Percentiles rank a stretch among this genome's conserved stretches.
These are phyloP conservation scores for Nothobranchius kuhntae DNA, from an alignment of 2,113 vertebrate species.

Conservation along the genomic window DNA sequence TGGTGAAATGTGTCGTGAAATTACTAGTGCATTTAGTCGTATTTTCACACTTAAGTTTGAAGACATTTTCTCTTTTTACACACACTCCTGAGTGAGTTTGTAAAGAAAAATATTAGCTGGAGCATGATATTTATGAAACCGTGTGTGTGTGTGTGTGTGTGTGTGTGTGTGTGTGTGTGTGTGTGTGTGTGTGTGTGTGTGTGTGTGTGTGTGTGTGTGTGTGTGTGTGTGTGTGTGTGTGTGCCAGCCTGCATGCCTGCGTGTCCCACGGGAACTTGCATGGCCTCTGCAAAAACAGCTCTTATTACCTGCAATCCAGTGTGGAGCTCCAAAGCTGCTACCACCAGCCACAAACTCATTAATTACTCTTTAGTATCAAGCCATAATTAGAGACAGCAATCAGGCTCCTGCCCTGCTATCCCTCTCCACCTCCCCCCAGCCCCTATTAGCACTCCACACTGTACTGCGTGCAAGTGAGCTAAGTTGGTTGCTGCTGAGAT, in stretches of 20 bases:
- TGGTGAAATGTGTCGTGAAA: too few relatives aligned
- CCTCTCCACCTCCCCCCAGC: constrained; percentile 17
- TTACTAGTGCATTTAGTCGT: too few relatives aligned
- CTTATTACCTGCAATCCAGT: constrained; percentile 70
- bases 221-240: constrained; percentile 7
- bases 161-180: too few relatives aligned
- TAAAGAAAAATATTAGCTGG: constrained; percentile 3
- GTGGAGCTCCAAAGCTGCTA: constrained; percentile 70
- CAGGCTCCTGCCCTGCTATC: constrained; percentile 49
- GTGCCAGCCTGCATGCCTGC: constrained; percentile 15
- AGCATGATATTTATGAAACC: constrained; percentile 9
- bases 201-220: constrained; percentile 9
- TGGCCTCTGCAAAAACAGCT: constrained; percentile 60
- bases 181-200: background rate
- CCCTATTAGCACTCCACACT: constrained; percentile 62
- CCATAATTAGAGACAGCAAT: constrained; percentile 80
- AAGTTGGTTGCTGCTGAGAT: constrained; percentile 51
- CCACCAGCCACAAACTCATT: constrained; percentile 78
- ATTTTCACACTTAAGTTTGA: too few relatives aligned
- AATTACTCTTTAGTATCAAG: constrained; percentile 82
- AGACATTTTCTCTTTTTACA: background rate
- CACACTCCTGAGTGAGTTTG: constrained; percentile 5
- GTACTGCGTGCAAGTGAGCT: constrained; percentile 53
- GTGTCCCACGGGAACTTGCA: constrained; percentile 51
- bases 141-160: background rate